Evolutionary conservation across 2,888 invertebrate genomes (phyloP), one percentile per base, ranked within the genome.

Genomic region (Volucella bombylans): DNA sequence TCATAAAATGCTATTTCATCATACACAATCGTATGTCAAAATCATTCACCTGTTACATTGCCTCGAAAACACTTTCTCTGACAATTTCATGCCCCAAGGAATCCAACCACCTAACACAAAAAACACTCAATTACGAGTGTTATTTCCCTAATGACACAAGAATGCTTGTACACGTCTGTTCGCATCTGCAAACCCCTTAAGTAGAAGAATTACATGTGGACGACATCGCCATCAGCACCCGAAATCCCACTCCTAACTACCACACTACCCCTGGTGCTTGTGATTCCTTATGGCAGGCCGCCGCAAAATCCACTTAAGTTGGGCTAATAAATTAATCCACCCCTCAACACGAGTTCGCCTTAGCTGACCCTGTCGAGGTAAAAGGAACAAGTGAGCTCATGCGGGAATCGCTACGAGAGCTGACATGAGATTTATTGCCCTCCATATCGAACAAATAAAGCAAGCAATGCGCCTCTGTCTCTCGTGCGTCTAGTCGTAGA

Each of bases 141-240:
- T 78, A 82, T 82, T 82, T 62, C 67, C 77, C 72, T 73, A 78
- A 78, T 78, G 82, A 77, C 72, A 78, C 43, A 47, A 62, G 50
- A 67, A 67, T 77, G 62, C 72, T 67, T 67, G 77, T 69, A 62
- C n/a, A 69, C 77, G 69, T 78, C 78, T 71, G 64, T 64, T 78
- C 54, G 47, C 68, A 69, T 77, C 68, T 64, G 62, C 31, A 41
- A 64, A 18, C 49, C 71, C 62, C 71, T 78, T 64, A 71, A 43
- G 31, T 41, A 78, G 78, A 78, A 71, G 71, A 64, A 71, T 69
- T 78, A 64, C 71, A 23, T 57, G 71, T 64, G 78, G 69, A 71
- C 71, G 47, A 61, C 76, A 61, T 43, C 23, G 47, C 47, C 71
- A 71, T 49, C 71, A 78, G 15, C 61, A 62, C 45, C 54, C 43